Evolutionary conservation across 2,888 invertebrate genomes (phyloP).

Genomic region (Cryptocheilus praepositus): DNA sequence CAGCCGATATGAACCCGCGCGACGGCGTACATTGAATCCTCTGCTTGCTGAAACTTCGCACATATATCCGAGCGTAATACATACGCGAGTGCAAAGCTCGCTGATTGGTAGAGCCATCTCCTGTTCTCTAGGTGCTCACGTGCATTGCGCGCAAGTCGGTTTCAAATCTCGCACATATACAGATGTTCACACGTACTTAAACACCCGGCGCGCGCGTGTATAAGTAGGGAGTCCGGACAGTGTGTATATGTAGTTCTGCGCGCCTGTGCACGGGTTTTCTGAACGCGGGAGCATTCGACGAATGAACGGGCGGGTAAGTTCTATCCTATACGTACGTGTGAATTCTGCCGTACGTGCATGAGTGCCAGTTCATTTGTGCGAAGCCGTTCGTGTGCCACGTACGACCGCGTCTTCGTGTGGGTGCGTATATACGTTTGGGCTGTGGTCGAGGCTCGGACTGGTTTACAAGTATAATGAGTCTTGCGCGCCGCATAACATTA

Average conservation of each 20-base stretch:
- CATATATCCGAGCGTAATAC: background rate
- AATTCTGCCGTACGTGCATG: background rate
- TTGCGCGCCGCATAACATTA: conserved; percentile 75
- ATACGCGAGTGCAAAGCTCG: conserved; percentile 15
- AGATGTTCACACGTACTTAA: background rate
- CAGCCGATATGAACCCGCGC: too few species aligned
- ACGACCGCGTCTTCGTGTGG: conserved; percentile 13
- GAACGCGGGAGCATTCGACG: too few species aligned
- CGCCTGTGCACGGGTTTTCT: background rate
- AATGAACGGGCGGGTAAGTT: too few species aligned
- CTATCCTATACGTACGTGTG: background rate
- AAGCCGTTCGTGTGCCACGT: conserved; percentile 17
- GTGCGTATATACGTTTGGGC: conserved; percentile 40
- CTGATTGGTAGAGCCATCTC: conserved; percentile 19
- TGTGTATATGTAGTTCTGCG: background rate
- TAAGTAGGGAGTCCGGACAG: conserved; percentile 1
- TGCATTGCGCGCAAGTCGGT: conserved; percentile 20
- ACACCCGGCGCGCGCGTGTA: background rate
- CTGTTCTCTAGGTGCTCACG: conserved; percentile 23
- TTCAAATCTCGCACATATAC: conserved; percentile 11
- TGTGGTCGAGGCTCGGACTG: conserved; percentile 70
- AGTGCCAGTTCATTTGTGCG: background rate
- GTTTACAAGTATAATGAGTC: conserved; percentile 76
- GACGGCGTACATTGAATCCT: too few species aligned
- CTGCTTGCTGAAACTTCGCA: too few species aligned